Base-by-base conservation (phyloP, 2,888 invertebrate species). In the Xestia rhomboidea region DNA sequence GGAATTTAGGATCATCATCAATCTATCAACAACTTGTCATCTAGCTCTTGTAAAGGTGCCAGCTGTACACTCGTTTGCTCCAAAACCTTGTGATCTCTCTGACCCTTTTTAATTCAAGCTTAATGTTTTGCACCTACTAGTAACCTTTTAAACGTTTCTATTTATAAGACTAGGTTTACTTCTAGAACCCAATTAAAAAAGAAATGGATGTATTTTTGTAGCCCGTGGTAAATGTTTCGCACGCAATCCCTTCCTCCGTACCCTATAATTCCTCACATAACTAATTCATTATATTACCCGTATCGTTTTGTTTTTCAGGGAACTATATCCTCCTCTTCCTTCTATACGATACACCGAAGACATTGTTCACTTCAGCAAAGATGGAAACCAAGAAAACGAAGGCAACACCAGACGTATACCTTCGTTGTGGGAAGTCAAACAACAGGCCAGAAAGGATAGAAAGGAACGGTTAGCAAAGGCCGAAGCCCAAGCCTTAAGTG, bases 291-390 rank as follows among this genome's bases (percentile, higher is more conserved):
- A n/a, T 10, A 27, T 64, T 41, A 41, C 27, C 2, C 15, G 11
- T 21, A 21, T 41, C 30, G 11, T 76, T 76, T 73, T 77, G 18
- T 57, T 71, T 93, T 90, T 5, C 88, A 94, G 94, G 81, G 92
- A 92, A 11, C 91, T 91, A 73, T 94, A 93, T 78, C 86, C 92
- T 15, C 86, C 88, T 15, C 84, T 89, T 60, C 91, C 93, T 8
- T 66, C 80, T n/a, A 44, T 91, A 7, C 89, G 91, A 82, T 88
- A 86, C 63, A 88, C 90, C 44, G 91, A 93, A 1, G 92, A 90
- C 66, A 79, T 92, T 66, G 74, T 91, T 60, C 85, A 86, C 10
- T 88, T 88, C 34, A 79, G 88, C 34, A 88, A 73, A 74, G 89
- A 87, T 30, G 84, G 77, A 24, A 82, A 83, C 24, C 38, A 73